A percentile compares a stretch with the other conserved stretches of the same genome.
These are phyloP conservation scores for Drosophila pseudoobscura DNA, from an alignment of 1,140 invertebrate species.

Conservation along the genomic window DNA sequence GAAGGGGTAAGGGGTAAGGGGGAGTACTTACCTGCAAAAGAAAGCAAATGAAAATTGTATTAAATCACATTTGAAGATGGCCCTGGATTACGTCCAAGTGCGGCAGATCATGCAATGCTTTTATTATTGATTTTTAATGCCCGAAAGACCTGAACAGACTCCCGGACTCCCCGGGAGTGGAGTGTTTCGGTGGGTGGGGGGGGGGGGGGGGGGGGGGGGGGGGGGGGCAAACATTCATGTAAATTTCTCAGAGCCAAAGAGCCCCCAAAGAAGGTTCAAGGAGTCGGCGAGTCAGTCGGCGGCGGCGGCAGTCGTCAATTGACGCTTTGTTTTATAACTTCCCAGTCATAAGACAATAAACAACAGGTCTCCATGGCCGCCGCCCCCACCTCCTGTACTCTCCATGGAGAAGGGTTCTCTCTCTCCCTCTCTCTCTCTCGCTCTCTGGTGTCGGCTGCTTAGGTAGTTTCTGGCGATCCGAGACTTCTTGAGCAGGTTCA, in stretches of 20 bases:
- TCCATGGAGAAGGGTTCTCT: slow-evolving; percentile 21
- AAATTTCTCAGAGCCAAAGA: slow-evolving; percentile 34
- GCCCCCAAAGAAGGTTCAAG: slow-evolving; percentile 14
- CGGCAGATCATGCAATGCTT: slow-evolving; percentile 24
- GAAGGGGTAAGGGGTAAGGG: too few relatives aligned
- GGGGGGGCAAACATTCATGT: slow-evolving; percentile 34
- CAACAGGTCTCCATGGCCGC: slow-evolving; percentile 39
- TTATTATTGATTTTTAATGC: not conserved
- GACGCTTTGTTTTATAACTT: slow-evolving; percentile 82
- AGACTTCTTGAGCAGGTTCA: slow-evolving; percentile 60
- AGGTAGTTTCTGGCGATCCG: slow-evolving; percentile 63
- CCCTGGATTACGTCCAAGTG: slow-evolving; percentile 10
- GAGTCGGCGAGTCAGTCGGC: slow-evolving; percentile 34
- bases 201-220: not conserved
- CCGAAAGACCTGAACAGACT: too few relatives aligned
- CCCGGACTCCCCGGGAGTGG: too few relatives aligned
- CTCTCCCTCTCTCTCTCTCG: slow-evolving; percentile 6
- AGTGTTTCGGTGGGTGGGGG: not conserved
- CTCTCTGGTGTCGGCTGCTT: slow-evolving; percentile 54
- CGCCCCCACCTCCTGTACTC: slow-evolving; percentile 27
- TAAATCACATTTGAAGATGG: slow-evolving; percentile 48
- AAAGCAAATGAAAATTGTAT: slow-evolving; percentile 58
- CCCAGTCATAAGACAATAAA: slow-evolving; percentile 74
- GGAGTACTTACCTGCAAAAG: slow-evolving; percentile 61
- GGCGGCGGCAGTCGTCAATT: slow-evolving; percentile 50